Conservation (phyloP, 2,113 vertebrate species). For the Bubo blakistoni region DNA sequence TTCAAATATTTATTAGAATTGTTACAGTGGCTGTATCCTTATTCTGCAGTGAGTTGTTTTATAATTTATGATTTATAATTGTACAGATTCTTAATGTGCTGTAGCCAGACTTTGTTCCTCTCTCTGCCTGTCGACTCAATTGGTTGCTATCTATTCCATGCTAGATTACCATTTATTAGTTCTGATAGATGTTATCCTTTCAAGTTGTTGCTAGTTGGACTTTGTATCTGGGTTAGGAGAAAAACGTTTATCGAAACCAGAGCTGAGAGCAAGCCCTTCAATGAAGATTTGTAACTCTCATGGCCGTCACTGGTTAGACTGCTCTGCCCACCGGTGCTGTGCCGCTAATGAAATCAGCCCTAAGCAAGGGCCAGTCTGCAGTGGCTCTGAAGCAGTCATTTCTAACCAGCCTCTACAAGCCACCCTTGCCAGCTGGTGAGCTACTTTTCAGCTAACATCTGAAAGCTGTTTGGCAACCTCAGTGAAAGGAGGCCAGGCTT, state of each 20-base stretch:
- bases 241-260: not conserved
- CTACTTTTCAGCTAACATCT: not conserved
- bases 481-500: not conserved
- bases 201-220: not conserved
- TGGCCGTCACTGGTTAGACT: not conserved
- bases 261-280: not conserved
- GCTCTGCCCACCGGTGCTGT: not conserved
- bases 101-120: not conserved
- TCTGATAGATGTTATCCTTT: conserved; percentile 43
- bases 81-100: not conserved
- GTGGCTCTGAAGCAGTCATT: not conserved
- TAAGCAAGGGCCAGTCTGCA: not conserved
- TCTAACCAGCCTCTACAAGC: not conserved
- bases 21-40: not conserved
- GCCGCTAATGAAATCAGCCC: not conserved
- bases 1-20: conserved; percentile 40
- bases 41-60: not conserved
- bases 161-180: not conserved
- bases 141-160: conserved; percentile 13
- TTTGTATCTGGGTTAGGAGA: not conserved
- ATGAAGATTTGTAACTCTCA: not conserved
- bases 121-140: not conserved
- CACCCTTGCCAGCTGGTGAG: not conserved
- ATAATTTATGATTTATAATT: conserved; percentile 45
- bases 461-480: not conserved